Percentiles rank a stretch among this genome's conserved stretches.
These are phyloP conservation scores for Galerucella pusilla DNA, from an alignment of 2,888 invertebrate species.

Conservation along the genomic window DNA sequence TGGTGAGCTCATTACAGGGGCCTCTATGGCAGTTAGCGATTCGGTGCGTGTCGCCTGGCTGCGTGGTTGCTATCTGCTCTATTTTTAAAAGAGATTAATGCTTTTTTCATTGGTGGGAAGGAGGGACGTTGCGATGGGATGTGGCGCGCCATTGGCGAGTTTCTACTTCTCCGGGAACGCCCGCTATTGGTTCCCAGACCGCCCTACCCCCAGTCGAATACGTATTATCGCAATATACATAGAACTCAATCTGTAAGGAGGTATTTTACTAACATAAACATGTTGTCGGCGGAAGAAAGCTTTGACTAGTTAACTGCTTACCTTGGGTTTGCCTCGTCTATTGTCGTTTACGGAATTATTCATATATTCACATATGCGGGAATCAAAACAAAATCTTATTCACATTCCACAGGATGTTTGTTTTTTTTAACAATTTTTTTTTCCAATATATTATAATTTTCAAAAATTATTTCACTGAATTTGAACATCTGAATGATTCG, in stretches of 20 bases:
- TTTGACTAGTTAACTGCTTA: constrained; percentile 52
- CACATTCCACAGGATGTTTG: constrained; percentile 13
- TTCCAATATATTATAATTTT: too few species aligned
- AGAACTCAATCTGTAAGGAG: constrained; percentile 65
- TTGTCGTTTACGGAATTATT: constrained; percentile 24
- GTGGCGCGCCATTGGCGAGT: constrained; percentile 61
- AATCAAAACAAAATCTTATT: constrained; percentile 22
- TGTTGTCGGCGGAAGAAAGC: constrained; percentile 64
- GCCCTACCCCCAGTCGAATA: constrained; percentile 59
- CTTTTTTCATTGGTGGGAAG: constrained; percentile 67
- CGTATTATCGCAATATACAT: constrained; percentile 64
- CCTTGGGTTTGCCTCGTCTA: constrained; percentile 23
- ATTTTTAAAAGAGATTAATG: constrained; percentile 68
- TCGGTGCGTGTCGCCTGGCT: constrained; percentile 62
- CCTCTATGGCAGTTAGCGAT: constrained; percentile 63
- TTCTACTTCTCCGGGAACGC: constrained; percentile 58
- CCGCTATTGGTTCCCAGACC: constrained; percentile 60
- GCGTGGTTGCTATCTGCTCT: constrained; percentile 64
- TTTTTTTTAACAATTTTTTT: neutral
- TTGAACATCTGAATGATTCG: too few species aligned
- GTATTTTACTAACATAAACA: constrained; percentile 65
- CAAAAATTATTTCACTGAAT: too few species aligned
- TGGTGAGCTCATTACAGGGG: constrained; percentile 65
- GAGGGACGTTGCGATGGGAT: constrained; percentile 59
- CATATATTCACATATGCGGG: constrained; percentile 19